phyloP scores from a whole-genome alignment of 2,888 invertebrate genomes.

The Bellardia bayeri region DNA sequence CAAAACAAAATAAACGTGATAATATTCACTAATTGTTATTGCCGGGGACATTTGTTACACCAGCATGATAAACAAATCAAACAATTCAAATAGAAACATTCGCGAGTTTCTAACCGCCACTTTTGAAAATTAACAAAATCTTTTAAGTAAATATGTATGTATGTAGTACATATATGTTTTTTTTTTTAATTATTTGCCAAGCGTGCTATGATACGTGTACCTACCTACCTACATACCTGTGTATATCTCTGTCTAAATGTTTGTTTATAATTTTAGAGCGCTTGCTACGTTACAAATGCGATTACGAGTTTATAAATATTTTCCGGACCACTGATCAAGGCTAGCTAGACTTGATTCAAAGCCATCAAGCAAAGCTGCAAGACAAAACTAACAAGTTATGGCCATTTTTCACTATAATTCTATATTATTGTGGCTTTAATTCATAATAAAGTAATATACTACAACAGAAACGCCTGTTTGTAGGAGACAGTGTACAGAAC shows the following conservation, averaged over 20 bases:
- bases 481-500: background rate
- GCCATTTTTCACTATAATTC: conserved; percentile 6
- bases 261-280: background rate
- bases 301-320: conserved; percentile 79
- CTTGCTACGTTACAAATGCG: conserved; percentile 59
- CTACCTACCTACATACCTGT: background rate
- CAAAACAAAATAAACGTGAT: conserved; percentile 68
- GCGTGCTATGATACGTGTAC: conserved; percentile 36
- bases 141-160: conserved; percentile 31
- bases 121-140: conserved; percentile 17
- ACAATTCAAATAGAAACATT: background rate
- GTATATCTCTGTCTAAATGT: conserved; percentile 8
- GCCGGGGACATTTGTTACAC: conserved; percentile 53
- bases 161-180: background rate
- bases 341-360: conserved; percentile 81
- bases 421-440: conserved; percentile 35
- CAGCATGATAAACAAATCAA: conserved; percentile 17
- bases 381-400: conserved; percentile 61
- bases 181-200: background rate
- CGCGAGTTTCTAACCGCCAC: conserved; percentile 8
- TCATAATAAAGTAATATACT: conserved; percentile 64
- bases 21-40: conserved; percentile 68
- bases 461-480: conserved; percentile 47
- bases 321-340: conserved; percentile 85
- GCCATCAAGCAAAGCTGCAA: conserved; percentile 60